Base-by-base conservation (phyloP, 2,113 vertebrate species). In the Cyprinodon tularosa region DNA sequence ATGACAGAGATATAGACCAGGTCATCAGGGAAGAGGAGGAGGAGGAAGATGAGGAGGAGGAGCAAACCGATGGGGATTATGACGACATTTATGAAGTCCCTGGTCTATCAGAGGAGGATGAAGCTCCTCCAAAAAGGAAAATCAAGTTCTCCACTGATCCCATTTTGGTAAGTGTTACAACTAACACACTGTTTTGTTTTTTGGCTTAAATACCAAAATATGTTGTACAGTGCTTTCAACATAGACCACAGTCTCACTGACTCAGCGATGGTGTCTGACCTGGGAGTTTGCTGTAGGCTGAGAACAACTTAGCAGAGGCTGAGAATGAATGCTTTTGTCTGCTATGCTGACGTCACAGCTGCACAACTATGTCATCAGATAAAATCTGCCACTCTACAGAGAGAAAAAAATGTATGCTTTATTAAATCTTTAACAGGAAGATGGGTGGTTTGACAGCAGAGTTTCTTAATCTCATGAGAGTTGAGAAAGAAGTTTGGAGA, bases 81-180 rank as follows among this genome's bases (percentile, higher is more conserved):
- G 95, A 96, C 37, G 95, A 96, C 47, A 96, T 93, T 77, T 95
- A 96, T 42, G 96, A 98, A 84, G 89, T 92, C 74, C 92, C 93
- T 66, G 96, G 96, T 73, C 93, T 98, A 59, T 96, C 96, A 10
- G 96, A 97, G 83, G 96, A 97, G 79, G 96, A 98, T 62, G 94
- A 95, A n/a, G 90, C 91, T 36, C 88, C 66, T 8, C 77, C 86
- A 39, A 90, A 92, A 70, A 92, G 96, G 87, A 96, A 93, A 90
- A 96, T 98, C 71, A 92, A 92, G 84, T 98, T 98, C 90, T 97
- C 96, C 50, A 96, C 93, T n/a, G 91, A 94, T 45, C 96, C 96
- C 63, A 97, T 98, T 81, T 93, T 94, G 94, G 96, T 96, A 93
- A 89, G 92, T 79, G 4, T 65, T 77, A 71, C 42, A 62, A 75